Percentiles rank a stretch among this genome's conserved stretches.
Conservation (phyloP, 2,888 invertebrate genomes). For the Cosmia pyralina region DNA sequence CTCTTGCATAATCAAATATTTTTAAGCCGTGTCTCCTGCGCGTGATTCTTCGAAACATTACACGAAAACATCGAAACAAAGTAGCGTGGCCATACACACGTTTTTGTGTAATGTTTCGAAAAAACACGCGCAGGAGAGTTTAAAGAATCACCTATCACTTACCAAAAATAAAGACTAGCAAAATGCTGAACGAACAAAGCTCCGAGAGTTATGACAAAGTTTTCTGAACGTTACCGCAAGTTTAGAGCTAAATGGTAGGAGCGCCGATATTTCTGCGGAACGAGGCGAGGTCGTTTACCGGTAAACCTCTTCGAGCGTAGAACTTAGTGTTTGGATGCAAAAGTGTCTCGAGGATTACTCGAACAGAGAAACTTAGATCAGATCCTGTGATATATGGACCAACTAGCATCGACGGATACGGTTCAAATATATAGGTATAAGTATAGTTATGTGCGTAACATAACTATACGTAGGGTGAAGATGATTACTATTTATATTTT, state of each 20-base stretch:
- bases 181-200: conserved; percentile 17
- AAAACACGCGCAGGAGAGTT: no score
- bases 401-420: neutral
- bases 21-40: no score
- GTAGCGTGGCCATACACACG: no score
- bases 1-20: no score
- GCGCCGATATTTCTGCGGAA: conserved; percentile 32
- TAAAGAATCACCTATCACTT: neutral
- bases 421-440: neutral
- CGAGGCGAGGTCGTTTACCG: conserved; percentile 42
- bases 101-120: no score
- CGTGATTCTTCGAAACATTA: no score
- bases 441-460: neutral
- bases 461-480: neutral
- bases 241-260: conserved; percentile 35
- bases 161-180: neutral
- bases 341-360: conserved; percentile 56
- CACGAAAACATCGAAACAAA: no score
- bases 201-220: conserved; percentile 27
- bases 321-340: conserved; percentile 52
- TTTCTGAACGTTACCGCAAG: conserved; percentile 26
- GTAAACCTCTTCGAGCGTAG: conserved; percentile 54
- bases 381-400: conserved; percentile 50
- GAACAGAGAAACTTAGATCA: conserved; percentile 68
- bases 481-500: no score